phyloP scores from a whole-genome alignment of 30 jellyfish, hydroid and myxozoan genomes.

The Catostylus mosaicus region DNA sequence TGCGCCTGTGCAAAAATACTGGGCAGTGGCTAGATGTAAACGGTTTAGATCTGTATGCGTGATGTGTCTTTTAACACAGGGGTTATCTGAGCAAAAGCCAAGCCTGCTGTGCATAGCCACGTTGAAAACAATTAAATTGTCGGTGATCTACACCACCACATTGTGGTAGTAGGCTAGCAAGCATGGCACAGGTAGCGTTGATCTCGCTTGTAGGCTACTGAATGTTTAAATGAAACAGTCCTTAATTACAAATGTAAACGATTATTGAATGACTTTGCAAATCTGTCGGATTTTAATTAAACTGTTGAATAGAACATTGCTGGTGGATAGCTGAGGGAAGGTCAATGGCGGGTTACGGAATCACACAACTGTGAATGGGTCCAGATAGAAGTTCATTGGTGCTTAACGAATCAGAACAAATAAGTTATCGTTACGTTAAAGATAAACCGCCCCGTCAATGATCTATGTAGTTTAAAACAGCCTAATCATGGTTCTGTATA shows the following conservation, averaged over 20 bases:
- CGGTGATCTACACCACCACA: too few species aligned
- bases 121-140: too few species aligned
- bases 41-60: too few species aligned
- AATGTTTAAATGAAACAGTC: too few species aligned
- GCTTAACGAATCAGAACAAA: constrained; percentile 9
- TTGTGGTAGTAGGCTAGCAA: too few species aligned
- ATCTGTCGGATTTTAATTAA: not conserved
- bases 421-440: not conserved
- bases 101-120: too few species aligned
- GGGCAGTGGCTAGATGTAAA: too few species aligned
- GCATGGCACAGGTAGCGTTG: too few species aligned
- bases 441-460: constrained; percentile 15
- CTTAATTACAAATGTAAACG: not conserved
- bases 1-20: too few species aligned
- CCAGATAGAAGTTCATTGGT: constrained; percentile 12
- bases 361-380: not conserved
- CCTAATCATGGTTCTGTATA: not conserved
- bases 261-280: not conserved
- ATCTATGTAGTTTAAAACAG: not conserved
- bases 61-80: too few species aligned
- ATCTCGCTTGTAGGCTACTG: too few species aligned
- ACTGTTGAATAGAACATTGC: not conserved
- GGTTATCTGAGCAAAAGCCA: too few species aligned
- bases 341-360: constrained; percentile 11
- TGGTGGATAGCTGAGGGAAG: not conserved